phyloP scores from a whole-genome alignment of 2,888 invertebrate species.

The Beris chalybata region DNA sequence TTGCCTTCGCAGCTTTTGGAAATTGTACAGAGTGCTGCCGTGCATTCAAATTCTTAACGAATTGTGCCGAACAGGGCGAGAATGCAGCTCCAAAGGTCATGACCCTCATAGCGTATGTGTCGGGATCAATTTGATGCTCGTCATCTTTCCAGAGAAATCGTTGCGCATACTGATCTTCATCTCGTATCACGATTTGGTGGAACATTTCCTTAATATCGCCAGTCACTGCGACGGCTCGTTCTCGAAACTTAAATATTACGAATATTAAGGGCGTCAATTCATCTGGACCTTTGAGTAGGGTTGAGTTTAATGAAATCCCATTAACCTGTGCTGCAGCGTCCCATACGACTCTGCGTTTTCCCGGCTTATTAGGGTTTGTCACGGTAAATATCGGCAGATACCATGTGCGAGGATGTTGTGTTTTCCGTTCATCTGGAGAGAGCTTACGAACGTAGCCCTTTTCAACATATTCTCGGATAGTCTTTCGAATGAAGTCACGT shows the following conservation, averaged over 20 bases:
- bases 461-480: too few relatives aligned
- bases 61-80: slow-evolving; percentile 37
- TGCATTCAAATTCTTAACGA: slow-evolving; percentile 38
- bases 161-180: slow-evolving; percentile 44
- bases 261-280: slow-evolving; percentile 46
- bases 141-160: slow-evolving; percentile 44
- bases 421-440: too few relatives aligned
- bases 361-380: slow-evolving; percentile 43
- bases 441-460: too few relatives aligned
- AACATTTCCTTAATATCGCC: slow-evolving; percentile 46
- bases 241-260: slow-evolving; percentile 49
- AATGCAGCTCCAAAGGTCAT: slow-evolving; percentile 41
- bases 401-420: too few relatives aligned
- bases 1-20: slow-evolving; percentile 42
- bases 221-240: slow-evolving; percentile 46
- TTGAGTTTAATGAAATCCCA: slow-evolving; percentile 44
- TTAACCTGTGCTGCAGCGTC: slow-evolving; percentile 47
- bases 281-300: slow-evolving; percentile 47
- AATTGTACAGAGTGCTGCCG: slow-evolving; percentile 32
- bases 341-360: slow-evolving; percentile 45
- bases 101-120: slow-evolving; percentile 38
- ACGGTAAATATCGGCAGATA: slow-evolving; percentile 24
- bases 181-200: slow-evolving; percentile 40
- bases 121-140: slow-evolving; percentile 27
- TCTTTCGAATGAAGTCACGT: too few relatives aligned